Evolutionary conservation across 2,888 invertebrate species (phyloP).

Genomic region (Mimas tiliae): DNA sequence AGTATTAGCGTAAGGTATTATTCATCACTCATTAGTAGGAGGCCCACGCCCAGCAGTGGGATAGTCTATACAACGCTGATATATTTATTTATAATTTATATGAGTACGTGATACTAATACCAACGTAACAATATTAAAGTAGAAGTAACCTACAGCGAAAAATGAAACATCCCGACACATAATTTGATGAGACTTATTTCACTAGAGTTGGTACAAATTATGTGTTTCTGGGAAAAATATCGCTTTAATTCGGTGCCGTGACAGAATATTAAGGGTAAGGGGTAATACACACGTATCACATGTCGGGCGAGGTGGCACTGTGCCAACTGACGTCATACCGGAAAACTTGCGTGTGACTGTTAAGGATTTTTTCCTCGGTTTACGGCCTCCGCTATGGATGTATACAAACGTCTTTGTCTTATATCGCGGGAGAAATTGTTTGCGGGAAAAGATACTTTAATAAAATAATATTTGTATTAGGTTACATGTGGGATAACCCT

Average conservation of each 20-base stretch:
- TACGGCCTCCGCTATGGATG: neutral
- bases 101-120: no score
- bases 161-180: neutral
- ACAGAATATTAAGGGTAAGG: slow-evolving; percentile 31
- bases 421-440: neutral
- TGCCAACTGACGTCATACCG: slow-evolving; percentile 32
- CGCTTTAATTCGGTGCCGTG: neutral
- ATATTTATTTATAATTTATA: no score
- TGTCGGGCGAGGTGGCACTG: slow-evolving; percentile 27
- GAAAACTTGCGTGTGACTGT: slow-evolving; percentile 12
- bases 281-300: slow-evolving; percentile 35
- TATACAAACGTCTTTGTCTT: neutral
- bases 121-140: no score
- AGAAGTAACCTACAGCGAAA: neutral
- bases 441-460: neutral
- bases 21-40: no score
- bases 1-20: no score
- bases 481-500: neutral
- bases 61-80: no score
- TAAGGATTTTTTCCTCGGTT: slow-evolving; percentile 12
- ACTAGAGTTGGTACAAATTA: neutral
- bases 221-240: neutral
- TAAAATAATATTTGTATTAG: neutral
- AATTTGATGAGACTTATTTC: neutral
- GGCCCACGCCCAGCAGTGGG: no score